A percentile compares a stretch with the other conserved stretches of the same genome.
phyloP scores from a whole-genome alignment of 2,888 invertebrate genomes.

The Noctua janthina region DNA sequence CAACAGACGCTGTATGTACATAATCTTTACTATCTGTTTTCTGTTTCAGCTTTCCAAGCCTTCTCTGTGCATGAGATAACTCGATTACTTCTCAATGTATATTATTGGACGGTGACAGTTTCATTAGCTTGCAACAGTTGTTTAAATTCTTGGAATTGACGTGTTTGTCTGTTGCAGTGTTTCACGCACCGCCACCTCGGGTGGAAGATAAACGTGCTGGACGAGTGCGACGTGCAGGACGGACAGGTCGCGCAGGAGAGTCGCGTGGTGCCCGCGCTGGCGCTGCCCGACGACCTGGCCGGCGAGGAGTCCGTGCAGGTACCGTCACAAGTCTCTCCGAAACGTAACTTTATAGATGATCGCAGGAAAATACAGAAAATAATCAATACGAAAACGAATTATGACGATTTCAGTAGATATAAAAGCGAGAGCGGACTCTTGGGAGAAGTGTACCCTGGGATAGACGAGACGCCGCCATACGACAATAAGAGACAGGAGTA shows the following conservation, averaged over 20 bases:
- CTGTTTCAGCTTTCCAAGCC: constrained; percentile 90
- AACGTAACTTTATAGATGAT: constrained; percentile 88
- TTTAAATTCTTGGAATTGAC: constrained; percentile 31
- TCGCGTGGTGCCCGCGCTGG: constrained; percentile 84
- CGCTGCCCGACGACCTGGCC: constrained; percentile 80
- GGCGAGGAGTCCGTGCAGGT: constrained; percentile 92
- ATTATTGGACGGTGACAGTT: constrained; percentile 78
- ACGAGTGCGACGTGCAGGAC: constrained; percentile 92
- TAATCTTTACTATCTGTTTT: constrained; percentile 87
- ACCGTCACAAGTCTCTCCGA: constrained; percentile 91
- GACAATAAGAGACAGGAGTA: constrained; percentile 79
- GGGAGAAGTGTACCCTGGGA: constrained; percentile 77
- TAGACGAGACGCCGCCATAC: constrained; percentile 68
- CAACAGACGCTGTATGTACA: constrained; percentile 77
- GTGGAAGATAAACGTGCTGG: constrained; percentile 98
- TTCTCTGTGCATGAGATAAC: constrained; percentile 88
- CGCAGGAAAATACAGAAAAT: constrained; percentile 85
- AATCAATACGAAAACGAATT: constrained; percentile 87
- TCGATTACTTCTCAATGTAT: constrained; percentile 73
- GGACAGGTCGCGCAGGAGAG: constrained; percentile 90
- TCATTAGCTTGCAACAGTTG: constrained; percentile 47
- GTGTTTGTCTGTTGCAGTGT: constrained; percentile 91
- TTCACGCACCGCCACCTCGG: constrained; percentile 98
- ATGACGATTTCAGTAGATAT: constrained; percentile 89
- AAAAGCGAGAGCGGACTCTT: constrained; percentile 77